Base-by-base conservation (phyloP, 2,113 vertebrate species). In the Percopsis transmontana region DNA sequence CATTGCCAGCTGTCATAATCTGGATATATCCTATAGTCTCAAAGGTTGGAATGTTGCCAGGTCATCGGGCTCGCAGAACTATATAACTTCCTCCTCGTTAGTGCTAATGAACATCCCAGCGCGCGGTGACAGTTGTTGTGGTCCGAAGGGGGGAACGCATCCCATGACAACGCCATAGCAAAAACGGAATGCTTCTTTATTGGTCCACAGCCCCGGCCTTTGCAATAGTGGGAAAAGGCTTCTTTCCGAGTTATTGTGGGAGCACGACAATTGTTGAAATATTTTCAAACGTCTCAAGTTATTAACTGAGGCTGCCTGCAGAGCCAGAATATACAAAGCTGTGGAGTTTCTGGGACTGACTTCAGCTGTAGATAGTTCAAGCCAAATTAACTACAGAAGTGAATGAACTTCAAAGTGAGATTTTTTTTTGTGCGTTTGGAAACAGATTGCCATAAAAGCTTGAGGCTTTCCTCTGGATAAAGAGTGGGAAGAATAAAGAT, bases 11-110 rank as follows among this genome's bases (percentile, higher is more conserved):
- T 83, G 66, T 68, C 66, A 58, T 72, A 66, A 70, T 72, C 78
- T 76, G 58, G 58, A 59, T 55, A 47, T 77, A 77, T 73, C 21
- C 11, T 10, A 52, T 62, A 48, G 44, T 74, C 50, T 65, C 60
- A 74, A 69, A 78, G 20, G 24, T 66, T 27, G 56, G 45, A 4
- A 76, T 33, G 71, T 76, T 83, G 70, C 79, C 74, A 73, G 79
- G 78, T 76, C 59, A 63, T 54, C 5, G 27, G 61, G 68, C 55
- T 61, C 67, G 5, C 33, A 62, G 48, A 73, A 57, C 24, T 1
- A 67, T 76, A 76, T 69, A 42, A 42, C 53, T 59, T 82, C 78
- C 68, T 58, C 70, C 76, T 75, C 52, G 58, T 84, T 74, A 73
- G 57, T 0, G 52, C 73, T 85, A 85, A 88, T 64, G 58, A 85